Percentiles rank a stretch among this genome's conserved stretches.
Evolutionary conservation across 2,888 invertebrate genomes (phyloP).

Genomic region (Drosophila atroscutellata): DNA sequence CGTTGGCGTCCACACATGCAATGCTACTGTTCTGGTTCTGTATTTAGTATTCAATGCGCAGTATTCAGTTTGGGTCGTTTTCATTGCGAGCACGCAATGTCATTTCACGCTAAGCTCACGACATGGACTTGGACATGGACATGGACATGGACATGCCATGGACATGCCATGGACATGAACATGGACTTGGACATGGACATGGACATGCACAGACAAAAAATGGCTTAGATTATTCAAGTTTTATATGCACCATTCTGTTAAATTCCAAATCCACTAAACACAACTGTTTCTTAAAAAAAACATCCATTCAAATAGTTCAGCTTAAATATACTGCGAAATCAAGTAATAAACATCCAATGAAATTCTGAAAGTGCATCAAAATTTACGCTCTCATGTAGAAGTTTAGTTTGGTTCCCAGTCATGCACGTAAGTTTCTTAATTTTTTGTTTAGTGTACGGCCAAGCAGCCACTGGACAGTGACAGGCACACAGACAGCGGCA

Average conservation of each 20-base stretch:
- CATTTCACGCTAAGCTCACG: slow-evolving; percentile 69
- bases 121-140: slow-evolving; percentile 53
- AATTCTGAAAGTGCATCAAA: background rate
- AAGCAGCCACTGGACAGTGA: background rate
- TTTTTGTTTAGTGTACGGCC: background rate
- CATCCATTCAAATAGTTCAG: background rate
- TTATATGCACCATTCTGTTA: background rate
- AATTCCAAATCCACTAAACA: background rate
- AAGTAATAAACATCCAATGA: background rate
- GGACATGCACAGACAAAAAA: slow-evolving; percentile 25
- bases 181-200: slow-evolving; percentile 24
- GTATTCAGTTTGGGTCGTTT: slow-evolving; percentile 48
- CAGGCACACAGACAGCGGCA: background rate
- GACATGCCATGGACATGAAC: slow-evolving; percentile 8
- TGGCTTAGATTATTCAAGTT: background rate
- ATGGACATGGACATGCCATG: slow-evolving; percentile 36
- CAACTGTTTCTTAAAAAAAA: background rate
- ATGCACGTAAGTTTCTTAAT: background rate
- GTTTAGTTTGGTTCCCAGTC: background rate
- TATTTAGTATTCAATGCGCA: slow-evolving; percentile 19
- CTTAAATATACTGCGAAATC: background rate
- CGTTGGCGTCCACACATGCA: slow-evolving; percentile 57
- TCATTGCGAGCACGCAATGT: slow-evolving; percentile 68
- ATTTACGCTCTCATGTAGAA: background rate
- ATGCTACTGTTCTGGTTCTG: slow-evolving; percentile 58